phyloP scores from a whole-genome alignment of 2,797 vertebrate genomes.

The Galago senegalensis region DNA sequence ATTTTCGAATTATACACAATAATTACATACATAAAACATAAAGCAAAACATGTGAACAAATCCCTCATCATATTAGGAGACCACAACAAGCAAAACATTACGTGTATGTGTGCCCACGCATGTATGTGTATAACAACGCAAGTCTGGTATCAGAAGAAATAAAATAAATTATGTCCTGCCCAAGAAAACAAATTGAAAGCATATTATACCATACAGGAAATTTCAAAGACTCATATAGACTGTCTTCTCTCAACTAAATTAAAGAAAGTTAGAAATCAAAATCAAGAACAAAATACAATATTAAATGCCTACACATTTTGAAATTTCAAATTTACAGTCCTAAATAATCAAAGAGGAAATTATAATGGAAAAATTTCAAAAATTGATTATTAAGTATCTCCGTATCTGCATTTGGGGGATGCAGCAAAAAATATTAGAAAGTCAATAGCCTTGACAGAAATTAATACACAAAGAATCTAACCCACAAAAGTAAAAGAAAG shows the following conservation, averaged over 20 bases:
- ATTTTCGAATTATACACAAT: not conserved
- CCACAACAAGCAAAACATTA: not conserved
- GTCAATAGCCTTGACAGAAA: not conserved
- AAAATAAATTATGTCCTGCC: not conserved
- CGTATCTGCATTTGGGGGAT: not conserved
- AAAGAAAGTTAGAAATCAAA: constrained; percentile 4
- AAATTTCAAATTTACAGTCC: constrained; percentile 39
- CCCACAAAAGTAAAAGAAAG: not conserved
- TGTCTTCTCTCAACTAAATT: not conserved
- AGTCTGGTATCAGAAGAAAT: not conserved
- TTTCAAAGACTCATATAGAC: not conserved
- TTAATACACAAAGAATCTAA: not conserved
- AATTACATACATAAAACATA: constrained; percentile 28
- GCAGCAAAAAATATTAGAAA: constrained; percentile 35
- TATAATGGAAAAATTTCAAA: not conserved
- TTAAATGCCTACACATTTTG: constrained; percentile 20
- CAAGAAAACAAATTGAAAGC: constrained; percentile 38
- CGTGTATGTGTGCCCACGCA: not conserved
- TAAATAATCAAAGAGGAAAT: constrained; percentile 50
- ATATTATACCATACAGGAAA: not conserved
- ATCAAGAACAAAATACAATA: not conserved
- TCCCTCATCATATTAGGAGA: not conserved
- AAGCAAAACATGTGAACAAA: not conserved
- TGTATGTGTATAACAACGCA: not conserved
- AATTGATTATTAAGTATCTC: not conserved